phyloP scores from a whole-genome alignment of 2,113 vertebrate genomes.

The Anser brachyrhynchus region DNA sequence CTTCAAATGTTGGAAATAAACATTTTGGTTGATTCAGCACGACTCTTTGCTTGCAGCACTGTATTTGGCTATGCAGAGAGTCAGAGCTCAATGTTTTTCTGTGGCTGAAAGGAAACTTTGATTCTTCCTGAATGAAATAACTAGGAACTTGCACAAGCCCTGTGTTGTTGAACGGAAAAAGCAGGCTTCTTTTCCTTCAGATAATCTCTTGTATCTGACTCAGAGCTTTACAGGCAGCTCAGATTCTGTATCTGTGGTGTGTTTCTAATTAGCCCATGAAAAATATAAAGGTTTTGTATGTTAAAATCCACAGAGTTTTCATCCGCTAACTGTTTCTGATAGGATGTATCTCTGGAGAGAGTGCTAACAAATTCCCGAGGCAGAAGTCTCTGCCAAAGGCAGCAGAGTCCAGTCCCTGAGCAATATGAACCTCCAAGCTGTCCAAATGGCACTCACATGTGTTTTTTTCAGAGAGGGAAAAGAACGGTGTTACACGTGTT shows the following conservation, averaged over 20 bases:
- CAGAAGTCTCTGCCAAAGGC: not conserved
- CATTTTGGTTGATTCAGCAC: not conserved
- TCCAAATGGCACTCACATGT: not conserved
- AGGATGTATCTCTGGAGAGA: not conserved
- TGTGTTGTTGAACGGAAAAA: conserved; percentile 33
- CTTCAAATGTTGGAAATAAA: not conserved
- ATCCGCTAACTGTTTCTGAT: not conserved
- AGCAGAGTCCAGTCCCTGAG: not conserved
- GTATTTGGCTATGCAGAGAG: not conserved
- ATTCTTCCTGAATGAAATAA: conserved; percentile 65
- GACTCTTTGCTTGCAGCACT: not conserved
- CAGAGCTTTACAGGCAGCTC: not conserved
- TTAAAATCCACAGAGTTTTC: not conserved
- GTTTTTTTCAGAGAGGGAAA: not conserved
- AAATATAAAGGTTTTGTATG: not conserved
- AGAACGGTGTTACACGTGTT: not conserved
- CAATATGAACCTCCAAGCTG: not conserved
- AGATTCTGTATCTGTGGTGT: not conserved
- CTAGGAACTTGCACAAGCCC: conserved; percentile 41
- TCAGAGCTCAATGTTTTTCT: conserved; percentile 34
- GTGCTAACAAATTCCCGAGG: not conserved
- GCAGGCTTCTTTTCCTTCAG: conserved; percentile 19
- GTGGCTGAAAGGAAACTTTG: conserved; percentile 52
- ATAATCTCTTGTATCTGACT: conserved; percentile 33
- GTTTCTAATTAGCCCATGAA: conserved; percentile 21